Percentiles rank a stretch among this genome's conserved stretches.
Conservation (phyloP, 1,140 invertebrate genomes). For the Stenopsyche tienmushanensis region DNA sequence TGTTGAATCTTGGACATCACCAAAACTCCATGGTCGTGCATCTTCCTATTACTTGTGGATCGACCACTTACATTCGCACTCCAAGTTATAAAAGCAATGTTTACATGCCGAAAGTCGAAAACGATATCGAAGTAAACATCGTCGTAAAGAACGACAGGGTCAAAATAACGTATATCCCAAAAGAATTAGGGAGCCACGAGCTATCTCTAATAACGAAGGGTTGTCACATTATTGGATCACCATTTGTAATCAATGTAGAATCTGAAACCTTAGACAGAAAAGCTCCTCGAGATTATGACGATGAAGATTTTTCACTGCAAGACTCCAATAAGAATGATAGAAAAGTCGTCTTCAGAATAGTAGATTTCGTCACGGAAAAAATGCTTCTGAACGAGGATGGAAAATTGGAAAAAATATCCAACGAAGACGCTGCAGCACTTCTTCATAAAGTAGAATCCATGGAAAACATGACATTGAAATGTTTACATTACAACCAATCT, state of each 20-base stretch:
- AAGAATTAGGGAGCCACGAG: conserved; percentile 51
- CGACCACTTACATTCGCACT: conserved; percentile 48
- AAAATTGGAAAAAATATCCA: conserved; percentile 51
- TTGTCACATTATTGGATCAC: conserved; percentile 53
- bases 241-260: conserved; percentile 50
- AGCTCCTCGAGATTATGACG: conserved; percentile 46
- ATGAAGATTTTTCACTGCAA: conserved; percentile 49
- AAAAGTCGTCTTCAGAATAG: conserved; percentile 54
- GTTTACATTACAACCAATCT: conserved; percentile 7
- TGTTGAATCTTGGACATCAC: conserved; percentile 48
- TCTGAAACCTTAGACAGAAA: conserved; percentile 45
- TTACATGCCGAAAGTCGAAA: conserved; percentile 51
- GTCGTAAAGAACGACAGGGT: conserved; percentile 46
- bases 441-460: conserved; percentile 28
- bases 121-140: conserved; percentile 52
- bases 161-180: conserved; percentile 51
- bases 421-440: conserved; percentile 38
- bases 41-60: conserved; percentile 49
- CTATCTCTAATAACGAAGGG: conserved; percentile 54
- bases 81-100: conserved; percentile 53
- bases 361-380: conserved; percentile 58
- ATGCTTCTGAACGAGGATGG: conserved; percentile 57
- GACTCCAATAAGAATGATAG: conserved; percentile 45
- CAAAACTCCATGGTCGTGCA: conserved; percentile 47
- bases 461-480: conserved; percentile 33